Conservation (phyloP, 2,113 vertebrate species). For the Periophthalmodon schlosseri region DNA sequence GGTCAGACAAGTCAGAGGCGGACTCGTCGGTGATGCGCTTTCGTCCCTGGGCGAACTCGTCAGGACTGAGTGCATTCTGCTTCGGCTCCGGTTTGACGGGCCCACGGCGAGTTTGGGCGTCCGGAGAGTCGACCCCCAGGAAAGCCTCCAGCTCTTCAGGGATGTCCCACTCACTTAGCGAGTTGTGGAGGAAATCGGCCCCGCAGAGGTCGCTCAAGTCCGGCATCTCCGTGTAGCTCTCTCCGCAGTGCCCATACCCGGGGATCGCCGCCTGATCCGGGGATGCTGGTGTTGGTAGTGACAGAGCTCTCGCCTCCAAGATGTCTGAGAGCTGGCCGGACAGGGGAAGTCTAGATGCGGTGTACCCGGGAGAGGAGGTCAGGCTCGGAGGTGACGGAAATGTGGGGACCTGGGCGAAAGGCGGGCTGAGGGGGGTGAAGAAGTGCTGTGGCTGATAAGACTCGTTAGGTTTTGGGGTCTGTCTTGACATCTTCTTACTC, state of each 20-base stretch:
- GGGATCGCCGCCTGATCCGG: constrained; percentile 6
- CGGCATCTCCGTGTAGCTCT: neutral
- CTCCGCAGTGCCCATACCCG: neutral
- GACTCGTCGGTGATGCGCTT: neutral
- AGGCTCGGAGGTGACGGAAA: constrained; percentile 1
- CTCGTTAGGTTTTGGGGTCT: neutral
- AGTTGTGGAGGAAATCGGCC: neutral
- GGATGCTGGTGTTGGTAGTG: neutral
- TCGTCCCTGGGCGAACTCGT: neutral
- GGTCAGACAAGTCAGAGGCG: constrained; percentile 39
- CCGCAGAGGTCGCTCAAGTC: neutral
- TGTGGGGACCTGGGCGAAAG: neutral
- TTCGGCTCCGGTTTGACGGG: neutral
- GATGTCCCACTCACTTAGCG: constrained; percentile 27
- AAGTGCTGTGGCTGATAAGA: neutral
- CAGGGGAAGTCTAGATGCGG: constrained; percentile 40
- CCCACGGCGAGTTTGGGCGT: constrained; percentile 1
- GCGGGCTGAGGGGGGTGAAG: neutral
- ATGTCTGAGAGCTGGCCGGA: constrained; percentile 41
- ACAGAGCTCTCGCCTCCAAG: neutral
- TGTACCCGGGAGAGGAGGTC: constrained; percentile 19
- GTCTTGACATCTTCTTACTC: constrained; percentile 67
- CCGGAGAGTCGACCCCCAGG: constrained; percentile 1
- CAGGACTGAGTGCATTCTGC: neutral
- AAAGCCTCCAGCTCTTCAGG: constrained; percentile 34